These are phyloP conservation scores for Hippocampus abdominalis DNA, from an alignment of 2,113 vertebrate species.

Conservation along the genomic window DNA sequence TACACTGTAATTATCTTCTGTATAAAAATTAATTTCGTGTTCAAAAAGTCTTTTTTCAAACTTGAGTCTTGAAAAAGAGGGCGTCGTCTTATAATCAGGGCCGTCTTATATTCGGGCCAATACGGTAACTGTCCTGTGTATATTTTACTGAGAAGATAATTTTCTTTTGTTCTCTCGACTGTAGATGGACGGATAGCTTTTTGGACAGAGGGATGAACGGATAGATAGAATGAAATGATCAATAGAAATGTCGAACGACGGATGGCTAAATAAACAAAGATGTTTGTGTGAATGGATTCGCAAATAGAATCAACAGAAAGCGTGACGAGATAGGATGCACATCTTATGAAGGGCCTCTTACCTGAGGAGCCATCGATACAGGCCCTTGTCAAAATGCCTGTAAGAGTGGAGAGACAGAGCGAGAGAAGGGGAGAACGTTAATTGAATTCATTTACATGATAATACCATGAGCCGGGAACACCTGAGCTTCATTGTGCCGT, in stretches of 20 bases:
- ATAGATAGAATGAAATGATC: no score
- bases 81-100: no score
- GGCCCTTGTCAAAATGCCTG: constrained; percentile 77
- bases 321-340: neutral
- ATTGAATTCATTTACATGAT: constrained; percentile 56
- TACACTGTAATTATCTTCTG: no score
- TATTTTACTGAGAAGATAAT: no score
- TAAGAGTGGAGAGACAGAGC: constrained; percentile 24
- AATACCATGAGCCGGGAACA: constrained; percentile 43
- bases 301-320: neutral
- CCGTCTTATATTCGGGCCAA: no score
- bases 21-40: no score
- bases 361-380: constrained; percentile 79
- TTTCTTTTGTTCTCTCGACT: no score
- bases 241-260: no score
- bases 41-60: no score
- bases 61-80: no score
- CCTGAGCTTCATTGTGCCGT: constrained; percentile 34
- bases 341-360: constrained; percentile 55
- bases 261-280: neutral
- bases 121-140: neutral
- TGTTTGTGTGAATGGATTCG: neutral
- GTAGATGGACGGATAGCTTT: no score
- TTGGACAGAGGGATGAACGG: no score
- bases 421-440: constrained; percentile 22